Evolutionary conservation across 2,797 vertebrate species (phyloP), one percentile per base, ranked within the genome.

Genomic region (Otus scops): DNA sequence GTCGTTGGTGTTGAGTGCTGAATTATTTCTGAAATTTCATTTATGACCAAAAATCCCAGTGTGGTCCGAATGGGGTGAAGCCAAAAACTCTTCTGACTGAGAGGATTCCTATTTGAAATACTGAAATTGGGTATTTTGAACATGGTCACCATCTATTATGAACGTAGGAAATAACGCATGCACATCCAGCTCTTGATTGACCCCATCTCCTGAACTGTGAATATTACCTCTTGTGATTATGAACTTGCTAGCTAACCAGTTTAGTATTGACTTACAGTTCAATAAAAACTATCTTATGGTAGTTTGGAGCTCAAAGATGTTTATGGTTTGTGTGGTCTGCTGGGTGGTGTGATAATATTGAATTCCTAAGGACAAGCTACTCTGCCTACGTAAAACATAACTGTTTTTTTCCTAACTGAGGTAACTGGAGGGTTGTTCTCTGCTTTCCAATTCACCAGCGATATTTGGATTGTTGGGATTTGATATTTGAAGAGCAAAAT

Each of bases 181-280:
- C 22, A 23, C 47, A 36, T 76, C 84, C 41, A 78, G 61, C 32
- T 90, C 78, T 53, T 87, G 67, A 77, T 48, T 89, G 93, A 90
- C 74, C 68, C 50, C 14, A 4, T 88, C 60, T 89, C 60, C 64
- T 85, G 59, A 86, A 78, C 81, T 89, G 83, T 95, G 80, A 94
- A 85, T 96, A 89, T 90, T 94, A 95, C 71, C 70, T 89, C 63
- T 96, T 54, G 56, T 97, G 93, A 95, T 96, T 92, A 96, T 93
- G 92, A 96, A 94, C 85, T 96, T 94, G 70, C 83, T 48, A 77
- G 63, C 63, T 95, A 97, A 96, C 88, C 70, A 47, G 90, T 51
- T 96, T 95, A 96, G 70, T 95, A 96, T 95, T 95, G 94, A 96
- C 64, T 91, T 73, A 30, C n/a, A 54, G 43, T 47, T 94, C 91